A percentile compares a stretch with the other conserved stretches of the same genome.
Evolutionary conservation across 2,888 invertebrate species (phyloP).

Genomic region (Orchestes rusci): DNA sequence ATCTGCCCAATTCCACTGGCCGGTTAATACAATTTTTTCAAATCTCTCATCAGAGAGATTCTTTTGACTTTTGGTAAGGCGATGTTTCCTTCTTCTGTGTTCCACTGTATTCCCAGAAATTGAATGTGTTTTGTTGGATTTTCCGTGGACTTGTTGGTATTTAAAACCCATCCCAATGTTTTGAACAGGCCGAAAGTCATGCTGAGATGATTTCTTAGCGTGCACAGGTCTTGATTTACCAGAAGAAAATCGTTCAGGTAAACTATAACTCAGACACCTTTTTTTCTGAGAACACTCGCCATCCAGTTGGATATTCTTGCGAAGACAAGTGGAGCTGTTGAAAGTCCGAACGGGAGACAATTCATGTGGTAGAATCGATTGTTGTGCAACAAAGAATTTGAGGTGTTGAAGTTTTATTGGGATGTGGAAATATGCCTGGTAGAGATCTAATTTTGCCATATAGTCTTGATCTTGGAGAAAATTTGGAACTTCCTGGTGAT

Average conservation of each 20-base stretch:
- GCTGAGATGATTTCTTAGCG: too few relatives aligned
- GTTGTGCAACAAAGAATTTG: neutral
- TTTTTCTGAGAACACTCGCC: neutral
- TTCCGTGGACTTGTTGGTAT: too few relatives aligned
- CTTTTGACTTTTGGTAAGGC: too few relatives aligned
- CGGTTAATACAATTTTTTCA: too few relatives aligned
- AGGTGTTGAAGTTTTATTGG: neutral
- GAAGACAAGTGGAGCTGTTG: neutral
- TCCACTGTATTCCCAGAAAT: too few relatives aligned
- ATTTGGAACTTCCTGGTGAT: conserved; percentile 1
- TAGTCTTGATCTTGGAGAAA: conserved; percentile 12
- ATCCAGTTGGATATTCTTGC: neutral
- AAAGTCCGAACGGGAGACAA: neutral
- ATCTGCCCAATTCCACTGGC: too few relatives aligned
- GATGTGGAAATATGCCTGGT: neutral
- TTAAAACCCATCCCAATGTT: too few relatives aligned
- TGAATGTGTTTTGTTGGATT: too few relatives aligned
- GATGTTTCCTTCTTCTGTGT: too few relatives aligned
- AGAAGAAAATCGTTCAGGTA: neutral
- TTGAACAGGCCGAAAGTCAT: too few relatives aligned
- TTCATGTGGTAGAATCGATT: neutral
- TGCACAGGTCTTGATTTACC: too few relatives aligned
- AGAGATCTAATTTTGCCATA: neutral
- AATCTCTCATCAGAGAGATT: too few relatives aligned
- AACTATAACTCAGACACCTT: neutral